Conservation (phyloP, 2,797 vertebrate species). For the Pantherophis vulpinus region DNA sequence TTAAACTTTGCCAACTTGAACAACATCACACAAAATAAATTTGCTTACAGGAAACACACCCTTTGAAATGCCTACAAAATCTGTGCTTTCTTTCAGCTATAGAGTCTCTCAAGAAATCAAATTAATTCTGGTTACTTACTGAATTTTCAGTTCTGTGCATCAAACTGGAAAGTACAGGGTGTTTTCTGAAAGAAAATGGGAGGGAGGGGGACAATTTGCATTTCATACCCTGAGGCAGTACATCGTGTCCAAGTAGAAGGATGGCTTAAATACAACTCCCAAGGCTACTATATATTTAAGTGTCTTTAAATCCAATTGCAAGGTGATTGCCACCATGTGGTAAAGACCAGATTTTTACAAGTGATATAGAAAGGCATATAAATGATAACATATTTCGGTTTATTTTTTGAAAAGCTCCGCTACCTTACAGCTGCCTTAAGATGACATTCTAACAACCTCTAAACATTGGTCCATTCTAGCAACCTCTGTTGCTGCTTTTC, state of each 20-base stretch:
- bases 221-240: not conserved
- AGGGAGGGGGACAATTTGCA: not conserved
- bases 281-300: not conserved
- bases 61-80: not conserved
- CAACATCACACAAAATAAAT: not conserved
- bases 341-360: not conserved
- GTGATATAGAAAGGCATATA: not conserved
- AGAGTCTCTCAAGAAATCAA: not conserved
- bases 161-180: not conserved
- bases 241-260: not conserved
- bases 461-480: too few species aligned
- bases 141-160: conserved; percentile 1
- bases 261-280: not conserved
- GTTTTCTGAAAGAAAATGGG: not conserved
- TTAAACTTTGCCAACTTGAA: not conserved
- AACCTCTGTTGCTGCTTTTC: not conserved
- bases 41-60: not conserved
- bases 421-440: not conserved
- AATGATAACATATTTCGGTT: not conserved
- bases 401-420: not conserved
- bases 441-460: not conserved
- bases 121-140: conserved; percentile 16
- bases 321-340: not conserved
- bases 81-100: not conserved
- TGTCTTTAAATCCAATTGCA: not conserved